Conservation (phyloP, 2,888 invertebrate species). For the Catocala sponsa region DNA sequence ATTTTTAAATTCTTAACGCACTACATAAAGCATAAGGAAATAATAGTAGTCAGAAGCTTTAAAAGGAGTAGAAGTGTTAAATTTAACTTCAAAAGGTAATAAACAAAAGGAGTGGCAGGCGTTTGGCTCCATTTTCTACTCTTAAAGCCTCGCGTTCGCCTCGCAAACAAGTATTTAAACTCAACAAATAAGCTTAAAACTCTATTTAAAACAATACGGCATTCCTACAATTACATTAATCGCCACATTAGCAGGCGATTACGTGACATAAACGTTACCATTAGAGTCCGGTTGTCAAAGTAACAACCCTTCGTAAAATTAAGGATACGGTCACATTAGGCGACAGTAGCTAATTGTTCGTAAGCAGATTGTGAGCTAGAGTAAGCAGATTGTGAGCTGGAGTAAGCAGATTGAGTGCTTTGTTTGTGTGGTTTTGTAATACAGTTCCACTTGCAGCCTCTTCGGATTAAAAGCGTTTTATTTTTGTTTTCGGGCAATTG, state of each 20-base stretch:
- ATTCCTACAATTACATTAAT: slow-evolving; percentile 39
- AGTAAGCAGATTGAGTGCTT: too few relatives aligned
- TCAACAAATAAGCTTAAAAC: slow-evolving; percentile 11
- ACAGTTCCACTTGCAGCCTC: too few relatives aligned
- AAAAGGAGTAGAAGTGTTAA: too few relatives aligned
- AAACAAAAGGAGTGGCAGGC: too few relatives aligned
- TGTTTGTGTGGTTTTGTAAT: too few relatives aligned
- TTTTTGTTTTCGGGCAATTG: too few relatives aligned
- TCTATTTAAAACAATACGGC: slow-evolving; percentile 47
- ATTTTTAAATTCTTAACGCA: too few relatives aligned
- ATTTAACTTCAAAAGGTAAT: neutral
- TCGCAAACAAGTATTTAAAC: slow-evolving; percentile 8
- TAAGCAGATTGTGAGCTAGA: neutral
- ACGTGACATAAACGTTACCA: slow-evolving; percentile 32
- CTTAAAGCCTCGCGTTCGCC: neutral
- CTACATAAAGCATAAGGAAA: too few relatives aligned
- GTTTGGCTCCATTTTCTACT: too few relatives aligned
- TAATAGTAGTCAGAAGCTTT: too few relatives aligned
- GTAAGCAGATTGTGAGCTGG: neutral
- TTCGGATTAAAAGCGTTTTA: too few relatives aligned
- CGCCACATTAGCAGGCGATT: slow-evolving; percentile 41
- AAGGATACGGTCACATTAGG: slow-evolving; percentile 9
- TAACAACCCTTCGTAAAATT: slow-evolving; percentile 32
- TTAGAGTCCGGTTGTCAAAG: slow-evolving; percentile 40
- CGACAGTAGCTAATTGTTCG: slow-evolving; percentile 9